Evolutionary conservation across 2,888 invertebrate genomes (phyloP), one percentile per base, ranked within the genome.

Genomic region (Stenoptilia bipunctidactyla): DNA sequence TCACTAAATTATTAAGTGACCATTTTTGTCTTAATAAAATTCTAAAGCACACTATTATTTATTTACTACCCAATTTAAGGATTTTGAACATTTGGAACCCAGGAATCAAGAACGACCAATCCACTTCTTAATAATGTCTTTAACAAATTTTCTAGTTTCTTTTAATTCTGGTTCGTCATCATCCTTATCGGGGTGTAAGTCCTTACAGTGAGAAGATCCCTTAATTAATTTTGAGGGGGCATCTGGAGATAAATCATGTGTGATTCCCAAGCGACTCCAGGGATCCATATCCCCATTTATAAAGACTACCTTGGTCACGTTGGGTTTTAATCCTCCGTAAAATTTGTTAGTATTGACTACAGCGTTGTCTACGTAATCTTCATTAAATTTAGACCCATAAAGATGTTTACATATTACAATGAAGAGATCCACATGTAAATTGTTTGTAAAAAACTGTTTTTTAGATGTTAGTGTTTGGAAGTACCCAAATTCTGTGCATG

Each of bases 401-500:
- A 74, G 37, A 45, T 65, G 71, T 6, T 46, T 47, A 49, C 86
- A 87, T 30, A 77, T 48, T 13, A 65, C 63, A 3, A 66, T 62
- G 48, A 58, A 86, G 14, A 71, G 79, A 1, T 75, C 67, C 1
- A 85, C 43, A 0, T 74, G 67, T 20, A 20, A 20, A 40, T 86
- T 54, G 15, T 71, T 60, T 1, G 85, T 85, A 61, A 91, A 92
- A 0, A 89, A 87, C 13, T 87, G 86, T 1, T 74, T 62, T 2
- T 66, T 53, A 1, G 86, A 85, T 45, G 84, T 84, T 0, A 89
- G 85, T 0, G 88, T 89, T 61, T 90, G 90, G 58, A 84, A 92
- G 58, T 88, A 92, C 15, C 92, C 91, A 56, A 89, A 92, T 67
- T 93, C 92, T 2, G 88, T 89, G 64, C 93, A 93, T 0, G 90